Evolutionary conservation across 2,113 vertebrate genomes (phyloP).

Genomic region (Saccopteryx bilineata): DNA sequence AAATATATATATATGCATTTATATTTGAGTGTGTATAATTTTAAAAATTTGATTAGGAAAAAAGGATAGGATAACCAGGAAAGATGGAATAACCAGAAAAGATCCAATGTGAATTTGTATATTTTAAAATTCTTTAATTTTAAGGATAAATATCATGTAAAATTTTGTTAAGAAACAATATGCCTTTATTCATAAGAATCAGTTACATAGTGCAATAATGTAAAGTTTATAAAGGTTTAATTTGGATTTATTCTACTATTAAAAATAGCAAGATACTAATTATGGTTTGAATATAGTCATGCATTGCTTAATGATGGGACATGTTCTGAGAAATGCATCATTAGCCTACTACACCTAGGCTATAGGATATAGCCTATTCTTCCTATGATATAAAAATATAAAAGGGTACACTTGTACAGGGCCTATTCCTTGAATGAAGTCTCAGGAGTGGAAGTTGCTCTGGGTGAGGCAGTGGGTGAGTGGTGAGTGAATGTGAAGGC

Average conservation of each 20-base stretch:
- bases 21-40: background rate
- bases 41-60: background rate
- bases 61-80: background rate
- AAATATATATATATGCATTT: background rate
- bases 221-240: background rate
- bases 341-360: background rate
- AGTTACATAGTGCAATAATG: background rate
- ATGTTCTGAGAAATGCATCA: background rate
- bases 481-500: background rate
- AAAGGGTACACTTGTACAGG: background rate
- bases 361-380: background rate
- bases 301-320: background rate
- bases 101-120: background rate
- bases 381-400: background rate
- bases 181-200: background rate
- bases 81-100: background rate
- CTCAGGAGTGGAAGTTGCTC: background rate
- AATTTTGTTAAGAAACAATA: background rate
- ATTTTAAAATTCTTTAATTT: background rate
- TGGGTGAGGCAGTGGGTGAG: background rate
- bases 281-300: background rate
- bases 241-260: background rate
- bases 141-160: background rate
- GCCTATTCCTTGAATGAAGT: background rate
- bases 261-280: background rate